Conservation (phyloP, 2,888 invertebrate species). For the Pandemis heparana region DNA sequence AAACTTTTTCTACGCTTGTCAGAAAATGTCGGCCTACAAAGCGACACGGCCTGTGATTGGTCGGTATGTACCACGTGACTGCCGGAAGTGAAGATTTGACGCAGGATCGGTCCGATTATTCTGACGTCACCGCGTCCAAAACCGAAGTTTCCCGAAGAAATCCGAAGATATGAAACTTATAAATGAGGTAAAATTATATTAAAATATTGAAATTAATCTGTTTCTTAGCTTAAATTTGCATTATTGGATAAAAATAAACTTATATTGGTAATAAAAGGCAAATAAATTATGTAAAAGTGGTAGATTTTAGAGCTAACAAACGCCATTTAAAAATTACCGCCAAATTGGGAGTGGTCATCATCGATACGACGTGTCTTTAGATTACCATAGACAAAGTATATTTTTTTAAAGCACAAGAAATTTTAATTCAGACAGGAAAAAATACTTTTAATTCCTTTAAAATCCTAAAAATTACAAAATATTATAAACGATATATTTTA, state of each 20-base stretch:
- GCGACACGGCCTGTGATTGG: conserved; percentile 77
- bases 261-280: neutral
- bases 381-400: conserved; percentile 57
- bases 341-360: conserved; percentile 80
- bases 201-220: conserved; percentile 4
- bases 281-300: conserved; percentile 33
- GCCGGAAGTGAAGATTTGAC: conserved; percentile 79
- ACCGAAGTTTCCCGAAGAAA: conserved; percentile 68
- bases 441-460: neutral
- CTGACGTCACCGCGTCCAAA: conserved; percentile 80
- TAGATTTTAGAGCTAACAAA: conserved; percentile 1
- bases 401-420: conserved; percentile 43
- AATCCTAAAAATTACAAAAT: too few species aligned
- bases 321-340: conserved; percentile 72
- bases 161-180: conserved; percentile 57
- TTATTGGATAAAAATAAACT: conserved; percentile 11
- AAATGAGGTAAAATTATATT: conserved; percentile 21
- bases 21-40: conserved; percentile 88
- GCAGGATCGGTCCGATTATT: conserved; percentile 77
- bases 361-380: conserved; percentile 81
- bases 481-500: too few species aligned
- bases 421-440: conserved; percentile 12
- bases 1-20: conserved; percentile 98
- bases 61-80: conserved; percentile 76
- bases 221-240: conserved; percentile 5